Evolutionary conservation across 2,797 vertebrate genomes (phyloP), one percentile per base, ranked within the genome.

Genomic region (Falco biarmicus): DNA sequence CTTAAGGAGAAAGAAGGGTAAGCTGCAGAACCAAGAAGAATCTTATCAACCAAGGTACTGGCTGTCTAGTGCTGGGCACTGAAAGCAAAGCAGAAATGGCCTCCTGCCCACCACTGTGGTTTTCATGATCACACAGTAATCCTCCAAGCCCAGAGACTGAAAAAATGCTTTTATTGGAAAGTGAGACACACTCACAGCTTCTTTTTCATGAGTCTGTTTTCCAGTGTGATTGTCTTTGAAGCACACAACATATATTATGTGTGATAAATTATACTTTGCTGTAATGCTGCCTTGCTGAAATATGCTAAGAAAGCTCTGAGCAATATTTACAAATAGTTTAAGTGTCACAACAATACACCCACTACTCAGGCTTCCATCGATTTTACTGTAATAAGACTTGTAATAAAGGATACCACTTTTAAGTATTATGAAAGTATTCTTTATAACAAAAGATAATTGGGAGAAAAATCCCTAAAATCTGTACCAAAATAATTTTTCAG

Each of bases 281-380:
- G 92, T 96, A 97, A 96, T 88, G 92, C 84, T 97, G 83, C 96
- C 95, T 96, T 26, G 70, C 95, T 98, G 97, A 98, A 97, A 97
- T 97, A 98, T 94, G 96, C 96, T 98, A 97, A 93, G 95, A 98
- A 97, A 98, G 94, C 97, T 96, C 95, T 97, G 96, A 98, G 95
- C 89, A 97, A 97, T 98, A 98, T 98, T 98, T 98, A 98, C 97
- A 98, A 98, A 98, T 97, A 98, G 95, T 97, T 97, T 96, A 97
- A 96, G 95, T 97, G 97, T 98, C 97, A 98, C 96, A 98, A 98
- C 97, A 98, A 97, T 98, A 98, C 97, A 97, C 97, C 97, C 97
- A 98, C 97, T 69, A 81, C 94, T 97, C 93, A 88, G 56, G 56
- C 84, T 97, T 97, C 95, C 88, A 80, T 95, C 51, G 51, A 93